Percentiles rank a stretch among this genome's conserved stretches.
phyloP scores from a whole-genome alignment of 2,797 vertebrate species.

The Pseudotriccus pelzelni region DNA sequence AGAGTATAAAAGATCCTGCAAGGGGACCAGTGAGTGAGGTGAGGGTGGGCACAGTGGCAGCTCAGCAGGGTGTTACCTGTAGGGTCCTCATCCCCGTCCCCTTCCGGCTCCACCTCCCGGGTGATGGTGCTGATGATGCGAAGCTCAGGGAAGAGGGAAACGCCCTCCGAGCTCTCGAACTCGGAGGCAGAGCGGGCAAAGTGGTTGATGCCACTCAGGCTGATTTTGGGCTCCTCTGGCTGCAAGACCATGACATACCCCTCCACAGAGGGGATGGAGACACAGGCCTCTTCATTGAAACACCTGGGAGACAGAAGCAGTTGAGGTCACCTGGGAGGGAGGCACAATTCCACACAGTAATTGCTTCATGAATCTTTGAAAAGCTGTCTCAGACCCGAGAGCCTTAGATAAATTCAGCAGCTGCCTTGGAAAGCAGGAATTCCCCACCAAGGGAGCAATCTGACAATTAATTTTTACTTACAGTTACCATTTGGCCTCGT shows the following conservation, averaged over 20 bases:
- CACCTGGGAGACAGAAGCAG: constrained; percentile 77
- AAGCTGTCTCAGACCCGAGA: constrained; percentile 10
- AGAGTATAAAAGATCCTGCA: too few species aligned
- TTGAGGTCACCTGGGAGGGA: not conserved
- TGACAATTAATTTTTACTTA: constrained; percentile 44
- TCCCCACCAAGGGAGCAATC: constrained; percentile 8
- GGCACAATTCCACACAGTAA: not conserved
- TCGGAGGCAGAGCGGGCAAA: constrained; percentile 93
- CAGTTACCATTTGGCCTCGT: constrained; percentile 28
- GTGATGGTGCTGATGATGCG: constrained; percentile 97
- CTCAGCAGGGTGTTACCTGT: constrained; percentile 79
- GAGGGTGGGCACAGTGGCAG: not conserved
- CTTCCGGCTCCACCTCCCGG: constrained; percentile 88
- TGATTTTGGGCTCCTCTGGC: constrained; percentile 96
- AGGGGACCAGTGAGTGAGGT: not conserved
- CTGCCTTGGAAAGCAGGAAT: not conserved
- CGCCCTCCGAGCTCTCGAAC: constrained; percentile 90
- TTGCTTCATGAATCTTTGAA: constrained; percentile 21
- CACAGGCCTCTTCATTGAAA: constrained; percentile 88
- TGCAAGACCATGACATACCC: constrained; percentile 95
- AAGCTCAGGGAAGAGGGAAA: constrained; percentile 93
- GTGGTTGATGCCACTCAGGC: constrained; percentile 94
- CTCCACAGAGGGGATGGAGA: constrained; percentile 85
- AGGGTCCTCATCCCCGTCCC: constrained; percentile 89
- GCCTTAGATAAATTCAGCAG: constrained; percentile 28